Evolutionary conservation across 2,797 vertebrate species (phyloP).

Genomic region (Dermochelys coriacea): DNA sequence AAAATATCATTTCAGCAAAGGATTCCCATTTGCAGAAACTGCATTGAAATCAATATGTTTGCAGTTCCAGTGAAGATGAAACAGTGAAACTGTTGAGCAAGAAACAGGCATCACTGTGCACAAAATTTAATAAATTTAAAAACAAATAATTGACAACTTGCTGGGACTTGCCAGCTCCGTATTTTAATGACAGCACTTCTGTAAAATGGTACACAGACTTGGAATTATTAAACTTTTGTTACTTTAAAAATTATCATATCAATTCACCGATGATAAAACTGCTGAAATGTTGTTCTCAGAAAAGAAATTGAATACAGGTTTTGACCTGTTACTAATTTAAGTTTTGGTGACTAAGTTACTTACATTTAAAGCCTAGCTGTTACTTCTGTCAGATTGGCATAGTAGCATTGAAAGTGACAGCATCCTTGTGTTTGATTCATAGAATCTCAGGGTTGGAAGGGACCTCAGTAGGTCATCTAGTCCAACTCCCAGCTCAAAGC

Average conservation of each 20-base stretch:
- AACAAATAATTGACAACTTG: neutral
- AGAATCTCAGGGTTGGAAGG: no score
- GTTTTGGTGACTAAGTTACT: rapidly evolving
- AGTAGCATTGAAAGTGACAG: rapidly evolving
- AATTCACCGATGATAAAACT: neutral
- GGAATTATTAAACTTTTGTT: rapidly evolving
- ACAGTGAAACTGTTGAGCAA: neutral
- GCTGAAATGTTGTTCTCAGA: neutral
- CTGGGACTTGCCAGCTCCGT: neutral
- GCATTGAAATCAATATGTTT: neutral
- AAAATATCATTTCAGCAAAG: neutral
- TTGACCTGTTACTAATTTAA: neutral
- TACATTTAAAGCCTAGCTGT: neutral
- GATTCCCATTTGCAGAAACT: neutral
- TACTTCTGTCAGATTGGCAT: neutral
- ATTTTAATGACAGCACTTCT: neutral
- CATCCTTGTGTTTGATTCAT: neutral
- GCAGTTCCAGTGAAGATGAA: neutral
- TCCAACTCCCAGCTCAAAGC: no score
- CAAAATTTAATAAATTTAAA: neutral
- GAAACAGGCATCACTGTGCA: neutral
- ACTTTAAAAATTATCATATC: neutral
- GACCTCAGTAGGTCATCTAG: no score
- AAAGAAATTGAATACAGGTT: neutral
- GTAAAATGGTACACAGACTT: neutral